Evolutionary conservation across 2,113 vertebrate genomes (phyloP).

Genomic region (Merops nubicus): DNA sequence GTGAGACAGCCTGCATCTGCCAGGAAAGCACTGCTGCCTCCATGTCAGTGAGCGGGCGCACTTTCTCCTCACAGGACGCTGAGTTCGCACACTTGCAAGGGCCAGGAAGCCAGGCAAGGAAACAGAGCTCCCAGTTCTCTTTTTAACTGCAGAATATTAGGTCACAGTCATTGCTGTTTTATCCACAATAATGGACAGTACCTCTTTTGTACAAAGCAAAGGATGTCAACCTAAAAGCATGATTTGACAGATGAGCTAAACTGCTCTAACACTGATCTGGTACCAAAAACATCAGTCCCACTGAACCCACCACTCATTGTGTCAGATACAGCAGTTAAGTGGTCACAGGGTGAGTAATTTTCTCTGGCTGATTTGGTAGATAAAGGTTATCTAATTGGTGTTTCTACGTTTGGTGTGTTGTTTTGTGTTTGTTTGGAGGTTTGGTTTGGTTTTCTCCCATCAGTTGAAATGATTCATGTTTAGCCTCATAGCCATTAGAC

Average conservation of each 20-base stretch:
- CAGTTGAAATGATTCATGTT: background rate
- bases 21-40: background rate
- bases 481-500: background rate
- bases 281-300: background rate
- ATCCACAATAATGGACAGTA: background rate
- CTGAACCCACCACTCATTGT: background rate
- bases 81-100: background rate
- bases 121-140: background rate
- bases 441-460: background rate
- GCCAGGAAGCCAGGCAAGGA: background rate
- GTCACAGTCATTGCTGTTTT: background rate
- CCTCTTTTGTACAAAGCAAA: background rate
- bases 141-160: background rate
- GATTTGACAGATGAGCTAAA: background rate
- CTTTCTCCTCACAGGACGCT: background rate
- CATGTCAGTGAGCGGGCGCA: background rate
- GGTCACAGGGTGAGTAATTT: background rate
- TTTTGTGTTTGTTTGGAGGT: too few species aligned
- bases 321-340: background rate
- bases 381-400: background rate
- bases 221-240: rapidly evolving
- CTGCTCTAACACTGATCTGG: background rate
- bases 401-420: too few species aligned
- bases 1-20: background rate
- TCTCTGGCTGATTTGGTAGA: background rate